These are phyloP conservation scores for Amiota communis DNA, from an alignment of 2,888 invertebrate genomes.

Conservation along the genomic window DNA sequence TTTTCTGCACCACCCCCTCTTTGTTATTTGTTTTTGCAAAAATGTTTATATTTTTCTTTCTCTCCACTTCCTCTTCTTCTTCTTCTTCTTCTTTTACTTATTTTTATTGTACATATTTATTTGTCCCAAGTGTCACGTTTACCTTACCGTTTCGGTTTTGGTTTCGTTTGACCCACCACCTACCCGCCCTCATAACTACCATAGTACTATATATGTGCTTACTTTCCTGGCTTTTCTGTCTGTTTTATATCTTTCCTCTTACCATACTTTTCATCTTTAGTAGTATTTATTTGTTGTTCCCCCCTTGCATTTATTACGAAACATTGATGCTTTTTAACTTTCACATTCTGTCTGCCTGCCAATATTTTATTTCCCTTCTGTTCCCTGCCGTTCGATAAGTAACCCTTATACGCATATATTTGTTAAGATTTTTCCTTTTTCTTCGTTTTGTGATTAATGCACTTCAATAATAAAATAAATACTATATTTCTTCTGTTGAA, in stretches of 20 bases:
- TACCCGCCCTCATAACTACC: too few relatives aligned
- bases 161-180: too few relatives aligned
- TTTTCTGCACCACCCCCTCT: not conserved
- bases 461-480: slow-evolving; percentile 20
- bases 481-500: not conserved
- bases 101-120: slow-evolving; percentile 16
- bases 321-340: too few relatives aligned
- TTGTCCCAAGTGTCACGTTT: slow-evolving; percentile 27
- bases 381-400: not conserved
- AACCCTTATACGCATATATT: not conserved
- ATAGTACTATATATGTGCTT: too few relatives aligned
- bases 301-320: not conserved
- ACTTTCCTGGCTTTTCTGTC: not conserved
- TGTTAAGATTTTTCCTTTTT: not conserved
- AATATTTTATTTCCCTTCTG: too few relatives aligned
- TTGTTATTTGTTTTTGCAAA: not conserved
- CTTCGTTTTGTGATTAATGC: slow-evolving; percentile 18
- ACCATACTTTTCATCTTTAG: not conserved
- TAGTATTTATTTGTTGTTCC: not conserved
- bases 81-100: not conserved
- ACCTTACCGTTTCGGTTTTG: not conserved
- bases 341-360: too few relatives aligned
- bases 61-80: not conserved
- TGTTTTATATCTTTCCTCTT: not conserved
- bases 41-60: not conserved